These are phyloP conservation scores for Promerops cafer DNA, from an alignment of 2,113 vertebrate genomes.

Conservation along the genomic window DNA sequence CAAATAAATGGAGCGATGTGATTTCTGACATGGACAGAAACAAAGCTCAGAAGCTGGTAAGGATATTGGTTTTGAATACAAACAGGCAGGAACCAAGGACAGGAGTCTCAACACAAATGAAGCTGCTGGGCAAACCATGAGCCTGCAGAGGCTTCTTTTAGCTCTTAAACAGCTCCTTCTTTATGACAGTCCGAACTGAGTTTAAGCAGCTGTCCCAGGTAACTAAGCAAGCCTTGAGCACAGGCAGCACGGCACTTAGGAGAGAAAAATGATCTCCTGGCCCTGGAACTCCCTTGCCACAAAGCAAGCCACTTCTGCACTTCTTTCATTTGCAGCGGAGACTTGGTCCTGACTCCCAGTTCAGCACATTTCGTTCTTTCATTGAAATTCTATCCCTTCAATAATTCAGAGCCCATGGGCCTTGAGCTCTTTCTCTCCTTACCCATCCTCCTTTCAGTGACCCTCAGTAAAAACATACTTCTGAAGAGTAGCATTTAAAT, in stretches of 20 bases:
- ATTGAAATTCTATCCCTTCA: background rate
- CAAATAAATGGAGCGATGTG: background rate
- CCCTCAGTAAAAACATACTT: background rate
- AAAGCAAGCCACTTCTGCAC: background rate
- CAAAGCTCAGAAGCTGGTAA: background rate
- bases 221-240: background rate
- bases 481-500: background rate
- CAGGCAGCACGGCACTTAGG: background rate
- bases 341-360: background rate
- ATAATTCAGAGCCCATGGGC: background rate
- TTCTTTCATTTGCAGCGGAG: background rate
- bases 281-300: background rate
- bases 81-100: background rate
- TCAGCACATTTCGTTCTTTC: background rate
- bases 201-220: background rate
- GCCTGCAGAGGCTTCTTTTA: background rate
- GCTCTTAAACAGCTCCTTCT: background rate
- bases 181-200: background rate
- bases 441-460: background rate
- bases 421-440: background rate
- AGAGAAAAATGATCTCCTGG: background rate
- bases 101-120: background rate
- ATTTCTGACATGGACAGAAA: background rate
- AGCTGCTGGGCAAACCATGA: background rate
- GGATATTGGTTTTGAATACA: background rate